A percentile compares a stretch with the other conserved stretches of the same genome.
Evolutionary conservation across 2,888 invertebrate species (phyloP).

Genomic region (Nephrotoma flavescens): DNA sequence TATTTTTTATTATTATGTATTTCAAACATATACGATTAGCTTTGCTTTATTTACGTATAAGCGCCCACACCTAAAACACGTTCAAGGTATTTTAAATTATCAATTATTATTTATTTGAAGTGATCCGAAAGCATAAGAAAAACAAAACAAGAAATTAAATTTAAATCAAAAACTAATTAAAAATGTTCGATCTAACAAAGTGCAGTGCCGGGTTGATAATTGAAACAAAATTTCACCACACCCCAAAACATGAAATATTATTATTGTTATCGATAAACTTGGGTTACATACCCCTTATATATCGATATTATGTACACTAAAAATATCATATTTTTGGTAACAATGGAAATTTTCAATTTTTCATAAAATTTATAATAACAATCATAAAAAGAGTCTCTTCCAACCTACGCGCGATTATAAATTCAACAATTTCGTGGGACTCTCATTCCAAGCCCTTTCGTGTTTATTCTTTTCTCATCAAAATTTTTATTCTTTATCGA

Average conservation of each 20-base stretch:
- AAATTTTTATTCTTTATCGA: neutral
- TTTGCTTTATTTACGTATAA: neutral
- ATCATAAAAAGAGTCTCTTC: neutral
- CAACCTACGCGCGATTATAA: neutral
- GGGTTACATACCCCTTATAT: neutral
- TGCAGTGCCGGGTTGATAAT: neutral
- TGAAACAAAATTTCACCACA: neutral
- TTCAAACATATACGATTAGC: neutral
- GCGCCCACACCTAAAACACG: neutral
- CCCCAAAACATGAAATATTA: neutral
- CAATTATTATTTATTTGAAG: neutral
- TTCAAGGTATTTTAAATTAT: neutral
- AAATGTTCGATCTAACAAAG: neutral
- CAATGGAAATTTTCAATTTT: neutral
- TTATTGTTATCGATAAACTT: neutral
- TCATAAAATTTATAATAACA: neutral
- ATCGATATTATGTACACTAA: neutral
- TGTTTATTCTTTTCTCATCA: neutral
- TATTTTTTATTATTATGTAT: neutral
- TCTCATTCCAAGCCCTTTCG: neutral
- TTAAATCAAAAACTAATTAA: neutral
- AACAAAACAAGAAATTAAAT: neutral
- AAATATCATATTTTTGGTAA: neutral
- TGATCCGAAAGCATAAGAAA: neutral
- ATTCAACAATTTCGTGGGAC: neutral